Evolutionary conservation across 2,797 vertebrate species (phyloP), one percentile per base, ranked within the genome.

Genomic region (Huso huso): DNA sequence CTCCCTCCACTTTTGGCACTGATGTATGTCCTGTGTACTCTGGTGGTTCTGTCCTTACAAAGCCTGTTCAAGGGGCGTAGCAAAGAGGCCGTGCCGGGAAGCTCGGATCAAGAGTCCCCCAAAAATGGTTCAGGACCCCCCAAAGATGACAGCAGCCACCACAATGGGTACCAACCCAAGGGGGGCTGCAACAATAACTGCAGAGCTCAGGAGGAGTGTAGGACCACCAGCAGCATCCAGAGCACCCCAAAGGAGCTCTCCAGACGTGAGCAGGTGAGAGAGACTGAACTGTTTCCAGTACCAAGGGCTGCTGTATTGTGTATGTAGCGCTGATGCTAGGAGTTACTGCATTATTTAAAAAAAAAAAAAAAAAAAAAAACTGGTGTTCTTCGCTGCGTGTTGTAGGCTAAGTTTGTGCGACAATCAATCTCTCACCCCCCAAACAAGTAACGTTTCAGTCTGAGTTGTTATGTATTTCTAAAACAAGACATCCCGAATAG

Each of bases 11-110:
- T 55, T 55, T 55, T 55, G 0, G 55, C 68, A 72, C 68, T 77
- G 52, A 90, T 90, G 90, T 86, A 86, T 0, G 55, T 84, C 0
- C 73, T 93, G 55, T 86, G 86, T 62, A 79, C 77, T 0, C 79
- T 93, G 76, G 75, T 77, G 0, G 79, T 86, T 63, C 81, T 91
- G 68, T 81, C 69, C 0, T 67, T 81, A 37, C 81, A 82, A 67
- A 76, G 75, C 78, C 84, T 91, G 77, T 73, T 81, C 10, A 83
- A 73, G 74, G 70, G 53, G 10, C 60, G 74, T 61, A 66, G 61
- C 66, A 63, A 18, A 70, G 15, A 37, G 66, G 66, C 6, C 68
- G 48, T 73, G 49, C 6, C 49, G 0, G 15, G 18, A 5, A 52
- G 70, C 51, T 10, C 49, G 0, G 67, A 4, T 37, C 23, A 75